Conservation (phyloP, 2,888 invertebrate species). For the Pherbina coryleti region DNA sequence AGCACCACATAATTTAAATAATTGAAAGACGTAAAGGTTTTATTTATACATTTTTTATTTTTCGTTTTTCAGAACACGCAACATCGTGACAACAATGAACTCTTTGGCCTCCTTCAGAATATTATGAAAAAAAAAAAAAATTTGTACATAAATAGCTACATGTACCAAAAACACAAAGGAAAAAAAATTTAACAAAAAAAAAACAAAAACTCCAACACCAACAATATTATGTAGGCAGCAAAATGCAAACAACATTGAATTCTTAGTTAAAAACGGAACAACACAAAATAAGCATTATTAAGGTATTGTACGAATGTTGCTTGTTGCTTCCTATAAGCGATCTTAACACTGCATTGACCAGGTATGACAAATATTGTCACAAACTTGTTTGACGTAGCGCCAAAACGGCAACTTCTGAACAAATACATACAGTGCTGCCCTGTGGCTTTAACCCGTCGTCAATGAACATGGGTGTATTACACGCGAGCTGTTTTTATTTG, state of each 20-base stretch:
- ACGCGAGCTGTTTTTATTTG: no score
- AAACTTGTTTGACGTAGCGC: no score
- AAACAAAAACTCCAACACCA: no score
- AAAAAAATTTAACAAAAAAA: not conserved
- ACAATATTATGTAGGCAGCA: no score
- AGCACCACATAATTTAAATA: not conserved
- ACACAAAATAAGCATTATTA: no score
- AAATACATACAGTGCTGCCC: no score
- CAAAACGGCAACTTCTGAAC: no score
- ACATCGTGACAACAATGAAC: slow-evolving; percentile 53
- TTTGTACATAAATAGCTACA: not conserved
- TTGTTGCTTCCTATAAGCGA: not conserved
- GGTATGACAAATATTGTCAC: no score
- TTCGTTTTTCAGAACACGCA: not conserved
- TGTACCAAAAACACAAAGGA: not conserved
- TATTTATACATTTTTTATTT: no score
- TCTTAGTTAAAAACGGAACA: not conserved
- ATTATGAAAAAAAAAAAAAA: not conserved
- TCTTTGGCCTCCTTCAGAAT: slow-evolving; percentile 50
- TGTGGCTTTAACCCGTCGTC: no score
- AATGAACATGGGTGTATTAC: no score
- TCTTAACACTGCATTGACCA: not conserved
- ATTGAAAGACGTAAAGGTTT: not conserved
- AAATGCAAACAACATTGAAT: not conserved
- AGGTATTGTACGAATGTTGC: not conserved